Evolutionary conservation across 2,113 vertebrate species (phyloP).

Genomic region (Semnornis frantzii): DNA sequence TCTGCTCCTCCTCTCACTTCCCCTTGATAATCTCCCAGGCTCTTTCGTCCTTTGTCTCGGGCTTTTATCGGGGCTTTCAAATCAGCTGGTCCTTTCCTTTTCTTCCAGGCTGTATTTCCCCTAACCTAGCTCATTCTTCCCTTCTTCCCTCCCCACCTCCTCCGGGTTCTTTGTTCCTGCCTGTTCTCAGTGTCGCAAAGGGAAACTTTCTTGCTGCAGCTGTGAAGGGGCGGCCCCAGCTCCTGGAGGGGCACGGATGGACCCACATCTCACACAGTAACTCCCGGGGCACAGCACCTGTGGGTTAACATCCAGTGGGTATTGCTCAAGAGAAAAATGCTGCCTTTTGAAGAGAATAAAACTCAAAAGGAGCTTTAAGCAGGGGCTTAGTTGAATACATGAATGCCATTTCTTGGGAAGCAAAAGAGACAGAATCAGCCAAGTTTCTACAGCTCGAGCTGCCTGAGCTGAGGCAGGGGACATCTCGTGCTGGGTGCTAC

Average conservation of each 20-base stretch:
- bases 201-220: background rate
- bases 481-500: background rate
- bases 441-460: background rate
- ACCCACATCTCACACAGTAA: background rate
- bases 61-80: constrained; percentile 41
- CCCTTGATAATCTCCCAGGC: constrained; percentile 19
- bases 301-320: background rate
- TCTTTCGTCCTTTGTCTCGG: constrained; percentile 18
- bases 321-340: background rate
- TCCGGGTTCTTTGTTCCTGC: background rate
- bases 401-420: background rate
- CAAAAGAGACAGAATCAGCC: background rate
- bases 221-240: background rate
- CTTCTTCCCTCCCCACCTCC: background rate
- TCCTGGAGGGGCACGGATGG: background rate
- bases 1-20: constrained; percentile 43
- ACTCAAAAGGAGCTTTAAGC: background rate
- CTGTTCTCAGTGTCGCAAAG: background rate
- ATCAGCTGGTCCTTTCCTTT: constrained; percentile 48
- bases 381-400: background rate
- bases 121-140: constrained; percentile 23
- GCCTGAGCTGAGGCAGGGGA: background rate
- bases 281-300: background rate
- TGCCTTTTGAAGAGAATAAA: background rate
- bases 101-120: constrained; percentile 44